Percentiles rank a stretch among this genome's conserved stretches.
Evolutionary conservation across 1,140 invertebrate genomes (phyloP).

Genomic region (Adelges cooleyi): DNA sequence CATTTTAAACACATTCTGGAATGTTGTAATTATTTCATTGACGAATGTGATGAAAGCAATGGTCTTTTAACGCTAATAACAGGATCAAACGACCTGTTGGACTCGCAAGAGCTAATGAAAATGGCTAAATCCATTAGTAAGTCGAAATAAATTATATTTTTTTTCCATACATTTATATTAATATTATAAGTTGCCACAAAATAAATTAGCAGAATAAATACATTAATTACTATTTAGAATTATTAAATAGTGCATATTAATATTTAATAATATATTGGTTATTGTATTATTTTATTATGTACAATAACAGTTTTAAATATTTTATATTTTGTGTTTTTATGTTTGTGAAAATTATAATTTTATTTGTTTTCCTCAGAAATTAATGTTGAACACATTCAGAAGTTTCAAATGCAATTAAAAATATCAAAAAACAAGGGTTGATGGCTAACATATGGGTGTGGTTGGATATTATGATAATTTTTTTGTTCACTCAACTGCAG

Average conservation of each 20-base stretch:
- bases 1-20: slow-evolving; percentile 56
- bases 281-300: neutral
- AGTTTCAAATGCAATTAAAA: slow-evolving; percentile 13
- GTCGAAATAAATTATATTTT: neutral
- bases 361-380: neutral
- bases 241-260: too few species aligned
- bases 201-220: too few species aligned
- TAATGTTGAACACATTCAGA: slow-evolving; percentile 7
- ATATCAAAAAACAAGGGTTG: slow-evolving; percentile 3
- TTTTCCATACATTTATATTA: neutral
- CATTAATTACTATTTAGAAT: too few species aligned
- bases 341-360: neutral
- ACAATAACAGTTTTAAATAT: neutral
- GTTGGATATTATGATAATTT: slow-evolving; percentile 2
- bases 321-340: neutral
- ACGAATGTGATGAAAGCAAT: slow-evolving; percentile 3
- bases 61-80: slow-evolving; percentile 14
- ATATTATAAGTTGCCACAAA: too few species aligned
- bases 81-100: neutral
- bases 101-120: neutral
- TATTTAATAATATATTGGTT: too few species aligned
- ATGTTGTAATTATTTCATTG: slow-evolving; percentile 47
- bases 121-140: slow-evolving; percentile 19
- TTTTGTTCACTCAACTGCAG: neutral
- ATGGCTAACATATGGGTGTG: neutral